Percentiles rank a stretch among this genome's conserved stretches.
Evolutionary conservation across 2,888 invertebrate species (phyloP).

Genomic region (Polia nebulosa): DNA sequence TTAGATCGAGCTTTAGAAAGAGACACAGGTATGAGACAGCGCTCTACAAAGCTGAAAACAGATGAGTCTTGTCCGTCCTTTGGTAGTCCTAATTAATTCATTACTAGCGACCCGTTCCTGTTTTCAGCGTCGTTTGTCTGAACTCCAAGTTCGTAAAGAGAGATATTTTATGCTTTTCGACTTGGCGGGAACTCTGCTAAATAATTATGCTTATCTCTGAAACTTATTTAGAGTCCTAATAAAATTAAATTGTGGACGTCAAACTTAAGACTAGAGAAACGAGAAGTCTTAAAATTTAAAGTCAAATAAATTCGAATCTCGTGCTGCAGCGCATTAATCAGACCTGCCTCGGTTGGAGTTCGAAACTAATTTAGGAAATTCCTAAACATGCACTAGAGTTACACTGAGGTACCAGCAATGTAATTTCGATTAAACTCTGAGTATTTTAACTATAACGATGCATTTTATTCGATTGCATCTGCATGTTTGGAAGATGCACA

Average conservation of each 20-base stretch:
- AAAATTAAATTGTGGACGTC: neutral
- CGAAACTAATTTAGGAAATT: neutral
- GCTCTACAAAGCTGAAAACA: neutral
- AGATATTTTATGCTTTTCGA: conserved; percentile 26
- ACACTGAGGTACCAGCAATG: too few species aligned
- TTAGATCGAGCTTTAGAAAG: neutral
- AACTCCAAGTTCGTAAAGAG: conserved; percentile 17
- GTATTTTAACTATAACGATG: neutral
- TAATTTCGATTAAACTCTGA: conserved; percentile 3
- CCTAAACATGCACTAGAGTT: neutral
- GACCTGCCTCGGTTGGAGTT: neutral
- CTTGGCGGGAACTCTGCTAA: conserved; percentile 16
- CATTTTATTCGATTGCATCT: conserved; percentile 12
- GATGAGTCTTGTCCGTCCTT: conserved; percentile 14
- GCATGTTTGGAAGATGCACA: conserved; percentile 15
- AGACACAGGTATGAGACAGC: neutral
- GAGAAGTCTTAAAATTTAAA: neutral
- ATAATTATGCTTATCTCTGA: conserved; percentile 15
- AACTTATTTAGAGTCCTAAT: conserved; percentile 5
- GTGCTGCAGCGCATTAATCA: neutral
- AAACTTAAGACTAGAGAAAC: neutral
- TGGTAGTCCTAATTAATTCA: conserved; percentile 42
- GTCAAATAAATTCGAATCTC: neutral
- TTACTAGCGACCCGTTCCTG: conserved; percentile 30
- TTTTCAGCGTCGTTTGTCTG: conserved; percentile 39